phyloP scores from a whole-genome alignment of 1,140 invertebrate genomes.

The Hestina assimilis region DNA sequence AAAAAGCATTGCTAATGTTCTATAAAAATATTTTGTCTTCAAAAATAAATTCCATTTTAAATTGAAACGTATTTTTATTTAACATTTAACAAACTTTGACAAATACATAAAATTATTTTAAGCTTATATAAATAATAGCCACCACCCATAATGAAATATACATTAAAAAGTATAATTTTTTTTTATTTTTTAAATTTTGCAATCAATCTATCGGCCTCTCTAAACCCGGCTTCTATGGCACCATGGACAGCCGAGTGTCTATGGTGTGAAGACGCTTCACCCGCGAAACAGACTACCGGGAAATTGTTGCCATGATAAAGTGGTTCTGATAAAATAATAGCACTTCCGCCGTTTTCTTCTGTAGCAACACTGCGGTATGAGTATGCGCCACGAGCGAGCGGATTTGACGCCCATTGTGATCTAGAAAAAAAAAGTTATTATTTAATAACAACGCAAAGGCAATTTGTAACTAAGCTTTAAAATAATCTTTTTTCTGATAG shows the following conservation, averaged over 20 bases:
- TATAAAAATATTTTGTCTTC: no score
- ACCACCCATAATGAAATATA: no score
- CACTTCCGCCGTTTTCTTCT: slow-evolving; percentile 73
- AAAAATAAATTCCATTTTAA: no score
- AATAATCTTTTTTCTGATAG: no score
- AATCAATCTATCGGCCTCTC: slow-evolving; percentile 84
- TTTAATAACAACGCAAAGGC: neutral
- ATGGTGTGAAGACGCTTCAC: slow-evolving; percentile 83
- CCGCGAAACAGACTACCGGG: slow-evolving; percentile 84
- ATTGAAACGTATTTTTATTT: no score
- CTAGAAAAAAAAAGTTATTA: slow-evolving; percentile 60
- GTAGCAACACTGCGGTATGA: slow-evolving; percentile 81
- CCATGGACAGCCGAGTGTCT: slow-evolving; percentile 90
- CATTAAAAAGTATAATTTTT: neutral
- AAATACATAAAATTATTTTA: no score
- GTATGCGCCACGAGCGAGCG: slow-evolving; percentile 84
- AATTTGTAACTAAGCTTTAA: neutral
- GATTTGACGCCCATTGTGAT: slow-evolving; percentile 84
- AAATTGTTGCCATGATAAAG: slow-evolving; percentile 69
- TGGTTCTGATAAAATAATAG: slow-evolving; percentile 79
- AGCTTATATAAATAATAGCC: neutral
- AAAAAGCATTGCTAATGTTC: no score
- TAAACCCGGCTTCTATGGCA: slow-evolving; percentile 86
- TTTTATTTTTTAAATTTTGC: slow-evolving; percentile 41
- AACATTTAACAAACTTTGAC: no score